Base-by-base conservation (phyloP, 2,797 vertebrate species). In the Hypotaenidia okinawae region DNA sequence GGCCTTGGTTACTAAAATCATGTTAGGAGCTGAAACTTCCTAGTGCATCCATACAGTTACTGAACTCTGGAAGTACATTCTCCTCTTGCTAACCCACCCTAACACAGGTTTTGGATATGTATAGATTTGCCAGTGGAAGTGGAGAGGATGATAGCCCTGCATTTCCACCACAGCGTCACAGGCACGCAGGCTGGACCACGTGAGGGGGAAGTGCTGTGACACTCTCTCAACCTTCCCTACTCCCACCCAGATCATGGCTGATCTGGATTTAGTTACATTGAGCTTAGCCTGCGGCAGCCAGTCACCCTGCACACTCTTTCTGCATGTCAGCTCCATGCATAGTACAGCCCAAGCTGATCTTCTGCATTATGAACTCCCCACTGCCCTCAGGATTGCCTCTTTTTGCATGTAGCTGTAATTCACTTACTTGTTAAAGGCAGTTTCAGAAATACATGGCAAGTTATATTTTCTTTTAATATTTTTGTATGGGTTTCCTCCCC, bases 101-200 rank as follows among this genome's bases (percentile, higher is more conserved):
- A 45, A 10, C 22, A 9, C 13, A 25, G 41, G 30, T 73, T 81
- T 61, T 17, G 52, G 22, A 30, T 32, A 23, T 66, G 58, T 41
- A 12, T 4, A 64, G 17, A 18, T 64, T 39, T 81, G 24, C 49
- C 62, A 57, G 28, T 35, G 72, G 77, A 78, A 58, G 8, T 23
- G 45, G 32, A 57, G 54, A 14, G 15, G 37, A 6, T 35, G 16
- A 5, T 4, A 68, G 45, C 33, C 54, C 32, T 54, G 28, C n/a
- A 28, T 80, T 95, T 66, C 74, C 41, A 47, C 5, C 27, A 4
- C 24, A 10, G 18, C 15, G 30, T 3, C 5, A 18, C 32, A 6
- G 1, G 11, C 7, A 17, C 27, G 32, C n/a, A 8, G 0, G 2
- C 32, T 57, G 63, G 37, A 15, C 35, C 58, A 16, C 0, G 0